These are phyloP conservation scores for Heptranchias perlo DNA, from an alignment of 2,113 vertebrate genomes.

Conservation along the genomic window DNA sequence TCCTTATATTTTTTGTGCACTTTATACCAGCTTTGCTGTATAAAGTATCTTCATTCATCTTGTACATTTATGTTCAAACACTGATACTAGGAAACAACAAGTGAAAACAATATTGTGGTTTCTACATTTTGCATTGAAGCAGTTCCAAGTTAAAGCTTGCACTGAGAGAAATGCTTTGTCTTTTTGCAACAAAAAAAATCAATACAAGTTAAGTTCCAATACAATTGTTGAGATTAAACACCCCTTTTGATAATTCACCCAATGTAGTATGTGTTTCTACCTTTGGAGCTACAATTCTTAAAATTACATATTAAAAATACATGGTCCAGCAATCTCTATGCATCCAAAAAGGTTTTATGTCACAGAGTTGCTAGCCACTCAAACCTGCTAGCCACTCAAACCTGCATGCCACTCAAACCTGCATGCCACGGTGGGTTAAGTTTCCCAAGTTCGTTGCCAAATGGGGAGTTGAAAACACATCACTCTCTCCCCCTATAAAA, in stretches of 20 bases:
- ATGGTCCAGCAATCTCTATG: background rate
- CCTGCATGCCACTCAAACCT: background rate
- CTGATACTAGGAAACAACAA: too few species aligned
- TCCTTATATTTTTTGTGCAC: too few species aligned
- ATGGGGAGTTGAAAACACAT: background rate
- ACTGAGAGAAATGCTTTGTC: background rate
- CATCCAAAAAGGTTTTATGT: background rate
- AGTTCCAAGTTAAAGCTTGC: background rate
- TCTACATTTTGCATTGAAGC: too few species aligned
- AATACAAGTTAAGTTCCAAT: background rate
- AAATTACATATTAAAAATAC: background rate
- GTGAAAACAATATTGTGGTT: too few species aligned
- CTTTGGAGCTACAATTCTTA: background rate
- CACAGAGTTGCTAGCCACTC: background rate
- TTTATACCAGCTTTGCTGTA: too few species aligned
- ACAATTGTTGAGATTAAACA: background rate
- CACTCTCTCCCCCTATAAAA: background rate
- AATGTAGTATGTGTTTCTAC: background rate
- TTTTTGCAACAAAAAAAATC: background rate
- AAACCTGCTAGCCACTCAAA: background rate
- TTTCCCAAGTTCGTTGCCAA: background rate
- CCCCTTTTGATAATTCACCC: background rate
- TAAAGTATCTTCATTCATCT: too few species aligned
- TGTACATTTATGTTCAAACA: too few species aligned
- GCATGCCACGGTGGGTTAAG: background rate